Conservation (phyloP, 2,113 vertebrate species). For the Panthera tigris region DNA sequence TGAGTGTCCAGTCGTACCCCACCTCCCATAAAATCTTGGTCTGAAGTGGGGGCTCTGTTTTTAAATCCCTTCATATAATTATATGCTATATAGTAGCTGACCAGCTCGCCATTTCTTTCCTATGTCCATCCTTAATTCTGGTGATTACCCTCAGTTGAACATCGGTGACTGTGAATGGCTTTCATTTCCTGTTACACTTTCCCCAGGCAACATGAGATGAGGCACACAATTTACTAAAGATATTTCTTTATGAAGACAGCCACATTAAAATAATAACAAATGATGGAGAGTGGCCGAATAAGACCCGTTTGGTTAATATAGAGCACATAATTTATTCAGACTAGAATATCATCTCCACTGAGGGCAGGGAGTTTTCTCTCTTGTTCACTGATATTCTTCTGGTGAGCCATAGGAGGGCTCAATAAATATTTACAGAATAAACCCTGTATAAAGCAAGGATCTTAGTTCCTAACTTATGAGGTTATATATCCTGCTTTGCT, state of each 20-base stretch:
- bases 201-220: background rate
- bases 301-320: background rate
- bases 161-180: background rate
- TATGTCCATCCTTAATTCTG: conserved; percentile 33
- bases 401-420: background rate
- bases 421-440: conserved; percentile 34
- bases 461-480: background rate
- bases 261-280: conserved; percentile 40
- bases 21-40: background rate
- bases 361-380: background rate
- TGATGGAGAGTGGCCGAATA: conserved; percentile 1
- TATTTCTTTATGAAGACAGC: conserved; percentile 29
- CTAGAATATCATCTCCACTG: background rate
- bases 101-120: background rate
- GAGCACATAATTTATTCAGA: background rate
- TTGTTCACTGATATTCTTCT: background rate
- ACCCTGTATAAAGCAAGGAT: background rate
- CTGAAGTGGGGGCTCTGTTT: background rate
- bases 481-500: conserved; percentile 32
- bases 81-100: background rate
- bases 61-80: background rate
- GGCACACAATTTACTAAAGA: conserved; percentile 3
- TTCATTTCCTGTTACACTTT: conserved; percentile 50
- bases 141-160: background rate
- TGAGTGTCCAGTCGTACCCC: background rate